Percentiles rank a stretch among this genome's conserved stretches.
Conservation (phyloP, 2,797 vertebrate species). For the Pampus argenteus region DNA sequence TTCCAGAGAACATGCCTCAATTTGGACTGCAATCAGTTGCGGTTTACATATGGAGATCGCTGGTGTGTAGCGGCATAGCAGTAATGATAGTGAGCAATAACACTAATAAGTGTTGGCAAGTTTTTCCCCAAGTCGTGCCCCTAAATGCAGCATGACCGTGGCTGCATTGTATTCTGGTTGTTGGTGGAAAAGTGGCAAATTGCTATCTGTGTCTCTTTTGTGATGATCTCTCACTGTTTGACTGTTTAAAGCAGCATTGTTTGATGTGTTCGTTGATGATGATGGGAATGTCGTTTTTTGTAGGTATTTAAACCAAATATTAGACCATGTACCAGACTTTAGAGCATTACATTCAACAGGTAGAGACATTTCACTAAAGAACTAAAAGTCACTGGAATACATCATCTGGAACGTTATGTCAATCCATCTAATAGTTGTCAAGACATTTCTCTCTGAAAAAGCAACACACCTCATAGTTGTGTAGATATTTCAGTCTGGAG, state of each 20-base stretch:
- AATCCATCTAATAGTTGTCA: too few species aligned
- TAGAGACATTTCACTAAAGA: too few species aligned
- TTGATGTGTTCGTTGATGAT: neutral
- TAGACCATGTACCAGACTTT: too few species aligned
- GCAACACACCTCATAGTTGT: too few species aligned
- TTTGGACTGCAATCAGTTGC: constrained; percentile 42
- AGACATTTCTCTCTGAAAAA: too few species aligned
- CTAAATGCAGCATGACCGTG: constrained; percentile 28
- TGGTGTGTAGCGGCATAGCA: constrained; percentile 3
- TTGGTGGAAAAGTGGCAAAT: neutral
- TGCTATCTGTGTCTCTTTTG: constrained; percentile 1
- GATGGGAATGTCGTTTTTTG: too few species aligned
- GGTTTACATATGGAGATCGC: constrained; percentile 40
- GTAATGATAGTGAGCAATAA: constrained; percentile 26
- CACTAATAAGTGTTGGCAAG: constrained; percentile 27
- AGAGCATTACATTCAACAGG: too few species aligned
- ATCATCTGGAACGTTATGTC: too few species aligned
- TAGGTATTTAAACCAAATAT: too few species aligned
- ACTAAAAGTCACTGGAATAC: too few species aligned
- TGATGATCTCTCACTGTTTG: neutral
- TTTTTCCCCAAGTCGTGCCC: constrained; percentile 18
- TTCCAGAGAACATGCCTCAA: constrained; percentile 16
- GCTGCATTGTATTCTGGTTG: constrained; percentile 15
- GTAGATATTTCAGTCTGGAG: too few species aligned
- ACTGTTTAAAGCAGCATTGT: neutral